Percentiles rank a stretch among this genome's conserved stretches.
phyloP scores from a whole-genome alignment of 37 sponge, comb jelly and placozoan genomes.

The Axinella damicornis region DNA sequence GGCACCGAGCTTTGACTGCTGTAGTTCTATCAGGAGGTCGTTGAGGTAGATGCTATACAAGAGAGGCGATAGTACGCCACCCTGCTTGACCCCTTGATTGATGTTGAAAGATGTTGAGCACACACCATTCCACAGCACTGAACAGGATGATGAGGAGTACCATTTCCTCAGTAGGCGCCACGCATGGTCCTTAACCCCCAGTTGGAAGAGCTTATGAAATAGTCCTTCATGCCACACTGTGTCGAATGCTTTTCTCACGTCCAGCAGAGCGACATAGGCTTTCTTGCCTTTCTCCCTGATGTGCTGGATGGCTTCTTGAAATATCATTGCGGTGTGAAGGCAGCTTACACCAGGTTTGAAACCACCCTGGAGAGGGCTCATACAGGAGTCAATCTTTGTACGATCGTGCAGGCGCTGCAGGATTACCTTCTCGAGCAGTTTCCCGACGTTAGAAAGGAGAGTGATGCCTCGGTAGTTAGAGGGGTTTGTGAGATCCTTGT shows the following conservation, averaged over 20 bases:
- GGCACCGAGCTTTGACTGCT: background rate
- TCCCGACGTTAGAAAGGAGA: background rate
- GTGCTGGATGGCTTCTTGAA: background rate
- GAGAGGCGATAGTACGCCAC: background rate
- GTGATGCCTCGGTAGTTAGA: constrained; percentile 16
- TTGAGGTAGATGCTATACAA: background rate
- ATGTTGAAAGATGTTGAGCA: background rate
- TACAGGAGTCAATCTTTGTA: background rate
- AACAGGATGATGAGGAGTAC: background rate
- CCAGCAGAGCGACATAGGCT: constrained; percentile 10
- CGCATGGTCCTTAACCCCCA: background rate
- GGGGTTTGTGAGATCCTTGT: background rate
- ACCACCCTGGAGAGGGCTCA: background rate
- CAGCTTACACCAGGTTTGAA: background rate
- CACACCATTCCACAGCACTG: background rate
- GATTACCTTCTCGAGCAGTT: background rate
- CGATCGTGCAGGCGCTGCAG: background rate
- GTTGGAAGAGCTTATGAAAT: background rate
- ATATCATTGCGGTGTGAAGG: background rate
- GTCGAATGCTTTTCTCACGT: background rate
- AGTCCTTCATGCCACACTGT: constrained; percentile 6
- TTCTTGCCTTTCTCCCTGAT: background rate
- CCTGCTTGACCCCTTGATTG: constrained; percentile 1
- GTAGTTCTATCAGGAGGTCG: background rate
- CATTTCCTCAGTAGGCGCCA: background rate